Evolutionary conservation across 2,113 vertebrate species (phyloP).

Genomic region (Porphyrio hochstetteri): DNA sequence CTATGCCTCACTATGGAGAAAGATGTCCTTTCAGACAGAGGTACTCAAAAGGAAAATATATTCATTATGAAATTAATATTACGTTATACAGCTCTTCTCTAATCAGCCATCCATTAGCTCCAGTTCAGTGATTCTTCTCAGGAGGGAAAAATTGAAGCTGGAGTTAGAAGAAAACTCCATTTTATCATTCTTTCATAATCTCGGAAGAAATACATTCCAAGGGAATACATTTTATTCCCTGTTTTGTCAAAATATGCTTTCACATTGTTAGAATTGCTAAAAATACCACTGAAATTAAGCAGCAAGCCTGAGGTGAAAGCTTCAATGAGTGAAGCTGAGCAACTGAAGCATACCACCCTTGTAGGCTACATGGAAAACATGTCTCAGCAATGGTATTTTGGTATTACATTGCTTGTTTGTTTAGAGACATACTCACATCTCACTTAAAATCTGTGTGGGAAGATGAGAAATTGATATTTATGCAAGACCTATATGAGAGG

Average conservation of each 20-base stretch:
- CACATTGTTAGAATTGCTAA: not conserved
- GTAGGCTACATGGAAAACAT: not conserved
- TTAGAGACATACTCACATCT: not conserved
- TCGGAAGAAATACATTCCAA: not conserved
- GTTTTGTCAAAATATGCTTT: not conserved
- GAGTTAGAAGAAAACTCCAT: not conserved
- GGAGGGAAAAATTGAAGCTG: not conserved
- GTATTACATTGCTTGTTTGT: accelerated
- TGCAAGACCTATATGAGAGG: not conserved
- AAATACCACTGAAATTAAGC: not conserved
- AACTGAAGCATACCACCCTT: not conserved
- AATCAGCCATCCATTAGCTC: not conserved
- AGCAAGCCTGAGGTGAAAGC: not conserved
- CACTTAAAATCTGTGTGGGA: not conserved
- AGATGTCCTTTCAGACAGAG: not conserved
- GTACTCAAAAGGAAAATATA: not conserved
- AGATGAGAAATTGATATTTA: not conserved
- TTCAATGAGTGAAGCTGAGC: not conserved
- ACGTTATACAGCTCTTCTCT: not conserved
- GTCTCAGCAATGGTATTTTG: accelerated
- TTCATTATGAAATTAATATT: not conserved
- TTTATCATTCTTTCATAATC: not conserved
- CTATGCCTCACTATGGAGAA: not conserved
- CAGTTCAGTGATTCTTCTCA: not conserved
- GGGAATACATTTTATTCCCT: not conserved